Percentiles rank a stretch among this genome's conserved stretches.
These are phyloP conservation scores for Pachydiplax longipennis DNA, from an alignment of 2,888 invertebrate species.

Conservation along the genomic window DNA sequence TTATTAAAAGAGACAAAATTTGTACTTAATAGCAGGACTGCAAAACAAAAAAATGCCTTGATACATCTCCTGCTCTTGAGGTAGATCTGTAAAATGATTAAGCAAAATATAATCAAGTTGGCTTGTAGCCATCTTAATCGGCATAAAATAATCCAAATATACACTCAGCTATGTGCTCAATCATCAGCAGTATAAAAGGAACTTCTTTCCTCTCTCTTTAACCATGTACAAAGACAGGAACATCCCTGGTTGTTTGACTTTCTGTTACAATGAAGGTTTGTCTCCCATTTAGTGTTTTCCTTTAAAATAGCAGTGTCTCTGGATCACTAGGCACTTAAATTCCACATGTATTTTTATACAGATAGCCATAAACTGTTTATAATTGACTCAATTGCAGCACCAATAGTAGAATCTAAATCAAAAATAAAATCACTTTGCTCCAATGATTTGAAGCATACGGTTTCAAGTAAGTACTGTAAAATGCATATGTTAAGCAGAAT, in stretches of 20 bases:
- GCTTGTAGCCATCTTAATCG: constrained; percentile 30
- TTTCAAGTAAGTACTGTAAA: constrained; percentile 35
- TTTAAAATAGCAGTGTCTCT: constrained; percentile 19
- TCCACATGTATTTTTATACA: background rate
- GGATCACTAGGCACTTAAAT: constrained; percentile 27
- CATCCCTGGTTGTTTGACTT: constrained; percentile 11
- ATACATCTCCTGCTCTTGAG: constrained; percentile 30
- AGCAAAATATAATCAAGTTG: constrained; percentile 37
- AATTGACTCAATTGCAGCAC: constrained; percentile 39
- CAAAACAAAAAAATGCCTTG: constrained; percentile 37
- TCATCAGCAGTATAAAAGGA: constrained; percentile 33
- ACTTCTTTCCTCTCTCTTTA: constrained; percentile 28
- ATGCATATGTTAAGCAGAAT: background rate
- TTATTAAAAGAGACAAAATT: constrained; percentile 41
- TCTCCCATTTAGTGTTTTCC: background rate
- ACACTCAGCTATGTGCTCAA: constrained; percentile 16
- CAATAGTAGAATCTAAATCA: constrained; percentile 18
- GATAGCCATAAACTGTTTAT: constrained; percentile 34
- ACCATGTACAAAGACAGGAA: background rate
- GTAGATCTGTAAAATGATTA: constrained; percentile 36
- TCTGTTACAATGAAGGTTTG: background rate
- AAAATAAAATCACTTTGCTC: background rate
- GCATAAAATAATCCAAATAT: constrained; percentile 16
- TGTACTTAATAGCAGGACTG: constrained; percentile 40
- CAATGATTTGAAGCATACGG: constrained; percentile 11